Conservation (phyloP, 2,888 invertebrate genomes). For the Melanotus villosus region DNA sequence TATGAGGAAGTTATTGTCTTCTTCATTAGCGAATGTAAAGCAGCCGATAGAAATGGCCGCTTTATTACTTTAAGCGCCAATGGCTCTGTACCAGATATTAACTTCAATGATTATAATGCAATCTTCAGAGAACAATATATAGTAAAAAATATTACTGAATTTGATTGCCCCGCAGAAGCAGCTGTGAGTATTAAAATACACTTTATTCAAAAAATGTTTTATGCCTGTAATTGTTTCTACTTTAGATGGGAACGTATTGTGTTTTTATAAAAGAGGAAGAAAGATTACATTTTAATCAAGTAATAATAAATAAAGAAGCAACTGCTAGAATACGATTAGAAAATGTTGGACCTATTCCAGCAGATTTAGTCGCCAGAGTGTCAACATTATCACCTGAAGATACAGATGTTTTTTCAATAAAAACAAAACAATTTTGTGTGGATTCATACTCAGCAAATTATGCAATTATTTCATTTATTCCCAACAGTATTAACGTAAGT, state of each 20-base stretch:
- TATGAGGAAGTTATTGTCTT: conserved; percentile 64
- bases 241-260: conserved; percentile 62
- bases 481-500: conserved; percentile 65
- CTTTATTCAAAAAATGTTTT: too few species aligned
- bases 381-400: conserved; percentile 49
- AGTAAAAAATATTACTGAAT: conserved; percentile 63
- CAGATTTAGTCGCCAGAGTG: conserved; percentile 55
- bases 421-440: conserved; percentile 60
- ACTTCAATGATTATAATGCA: conserved; percentile 72
- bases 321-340: conserved; percentile 62
- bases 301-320: conserved; percentile 62
- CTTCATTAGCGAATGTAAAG: conserved; percentile 64
- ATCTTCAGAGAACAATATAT: conserved; percentile 76
- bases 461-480: conserved; percentile 66
- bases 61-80: conserved; percentile 70
- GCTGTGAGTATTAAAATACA: too few species aligned
- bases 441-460: conserved; percentile 62
- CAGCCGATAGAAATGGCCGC: conserved; percentile 70
- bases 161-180: conserved; percentile 19
- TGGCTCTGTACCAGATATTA: conserved; percentile 72
- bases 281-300: conserved; percentile 65
- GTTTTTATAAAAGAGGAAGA: conserved; percentile 64
- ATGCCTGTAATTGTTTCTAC: not conserved
- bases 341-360: conserved; percentile 66
- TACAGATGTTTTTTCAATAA: conserved; percentile 62